Evolutionary conservation across 2,113 vertebrate genomes (phyloP), one percentile per base, ranked within the genome.

Genomic region (Eublepharis macularius): DNA sequence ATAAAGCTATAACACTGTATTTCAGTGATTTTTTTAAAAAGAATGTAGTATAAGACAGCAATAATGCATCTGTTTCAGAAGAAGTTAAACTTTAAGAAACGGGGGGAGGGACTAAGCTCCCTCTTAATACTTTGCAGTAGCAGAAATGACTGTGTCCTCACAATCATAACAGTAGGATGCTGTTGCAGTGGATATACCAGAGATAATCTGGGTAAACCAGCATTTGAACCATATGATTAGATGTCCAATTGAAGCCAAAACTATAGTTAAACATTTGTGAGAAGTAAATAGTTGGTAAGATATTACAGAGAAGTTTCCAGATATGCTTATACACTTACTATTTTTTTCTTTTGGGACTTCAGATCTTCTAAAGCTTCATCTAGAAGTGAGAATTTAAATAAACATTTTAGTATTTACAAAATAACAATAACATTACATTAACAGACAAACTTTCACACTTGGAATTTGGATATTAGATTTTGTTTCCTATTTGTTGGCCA

Each of bases 291-390:
- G 21, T 19, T 21, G 41, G 24, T 68, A 26, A 78, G 21, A 57
- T 54, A 57, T 51, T n/a, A 60, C 14, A 72, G 39, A 32, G 57
- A 85, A n/a, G 5, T 45, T 85, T 43, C 32, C n/a, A 24, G 13
- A 54, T 4, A 4, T 43, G 26, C 43, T 57, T 69, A 11, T 34
- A 14, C 16, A 98, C 98, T 98, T 97, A 99, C 99, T 93, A 99
- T 99, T 98, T 98, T 99, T 94, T 97, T 97, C 96, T 99, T 99
- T 93, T 98, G 96, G 88, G 93, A 95, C 94, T 97, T 99, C 90
- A 99, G 96, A 89, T 98, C 97, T 92, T 98, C 98, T 90, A 99
- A 93, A 0, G 98, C 98, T 88, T 99, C 98, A 97, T 98, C 98
- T 99, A 90, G 87, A 94, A 94, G 94, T 86, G 86, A 89, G 86